These are phyloP conservation scores for Escarpia spicata DNA, from an alignment of 2,888 invertebrate species.

Conservation along the genomic window DNA sequence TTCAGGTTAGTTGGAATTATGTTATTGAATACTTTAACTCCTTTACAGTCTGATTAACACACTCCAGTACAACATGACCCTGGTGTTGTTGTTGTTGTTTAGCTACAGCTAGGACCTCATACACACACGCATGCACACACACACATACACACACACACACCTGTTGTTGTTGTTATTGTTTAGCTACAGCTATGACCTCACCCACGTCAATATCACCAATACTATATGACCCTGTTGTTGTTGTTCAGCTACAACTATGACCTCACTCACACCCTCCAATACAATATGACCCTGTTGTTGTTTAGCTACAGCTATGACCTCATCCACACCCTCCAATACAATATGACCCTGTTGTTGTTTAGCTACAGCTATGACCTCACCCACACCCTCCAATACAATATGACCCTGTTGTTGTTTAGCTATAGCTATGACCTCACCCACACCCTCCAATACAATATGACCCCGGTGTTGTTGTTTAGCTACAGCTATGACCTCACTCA, in stretches of 20 bases:
- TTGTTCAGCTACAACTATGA: not conserved
- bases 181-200: constrained; percentile 93
- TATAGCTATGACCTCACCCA: not conserved
- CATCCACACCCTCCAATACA: not conserved
- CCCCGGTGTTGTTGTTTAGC: not conserved
- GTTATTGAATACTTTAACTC: not conserved
- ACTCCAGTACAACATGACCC: too few relatives aligned
- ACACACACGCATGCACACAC: constrained; percentile 92
- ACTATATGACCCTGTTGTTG: constrained; percentile 77
- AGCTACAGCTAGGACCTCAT: constrained; percentile 95
- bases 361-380: constrained; percentile 95
- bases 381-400: constrained; percentile 93
- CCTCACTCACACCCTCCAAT: not conserved
- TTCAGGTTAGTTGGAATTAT: constrained; percentile 73
- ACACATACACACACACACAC: constrained; percentile 95
- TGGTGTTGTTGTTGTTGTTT: constrained; percentile 38
- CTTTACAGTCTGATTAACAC: not conserved
- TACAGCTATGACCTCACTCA: too few relatives aligned
- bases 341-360: constrained; percentile 31
- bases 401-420: constrained; percentile 68
- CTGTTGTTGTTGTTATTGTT: constrained; percentile 69
- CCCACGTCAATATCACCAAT: constrained; percentile 93
- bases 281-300: not conserved
- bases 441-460: not conserved
- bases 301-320: too few relatives aligned